Conservation (phyloP, 2,113 vertebrate species). For the Daubentonia madagascariensis region DNA sequence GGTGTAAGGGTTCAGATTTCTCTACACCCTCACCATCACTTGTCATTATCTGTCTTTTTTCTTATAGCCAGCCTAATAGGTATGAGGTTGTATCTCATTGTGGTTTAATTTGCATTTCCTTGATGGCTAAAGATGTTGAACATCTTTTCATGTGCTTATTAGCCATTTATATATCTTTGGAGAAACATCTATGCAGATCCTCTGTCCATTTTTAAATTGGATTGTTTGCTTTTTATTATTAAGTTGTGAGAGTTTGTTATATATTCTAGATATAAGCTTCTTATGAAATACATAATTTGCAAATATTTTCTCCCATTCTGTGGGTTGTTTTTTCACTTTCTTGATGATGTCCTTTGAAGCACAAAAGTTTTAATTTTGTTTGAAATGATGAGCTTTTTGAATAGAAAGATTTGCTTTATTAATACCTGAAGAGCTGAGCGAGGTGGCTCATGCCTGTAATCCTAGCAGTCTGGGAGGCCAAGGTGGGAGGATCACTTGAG, state of each 20-base stretch:
- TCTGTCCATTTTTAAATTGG: background rate
- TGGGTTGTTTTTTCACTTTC: background rate
- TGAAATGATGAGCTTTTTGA: background rate
- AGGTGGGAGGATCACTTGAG: too few species aligned
- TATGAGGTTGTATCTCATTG: background rate
- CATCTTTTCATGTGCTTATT: background rate
- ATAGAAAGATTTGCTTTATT: background rate
- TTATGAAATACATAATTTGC: background rate
- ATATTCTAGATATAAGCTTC: background rate
- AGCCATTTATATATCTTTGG: background rate
- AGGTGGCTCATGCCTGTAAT: too few species aligned
- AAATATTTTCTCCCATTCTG: background rate
- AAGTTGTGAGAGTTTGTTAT: background rate
- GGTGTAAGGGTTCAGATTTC: background rate
- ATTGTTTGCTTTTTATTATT: background rate
- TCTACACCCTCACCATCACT: background rate
- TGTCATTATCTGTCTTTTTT: background rate
- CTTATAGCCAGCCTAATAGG: background rate
- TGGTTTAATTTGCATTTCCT: background rate
- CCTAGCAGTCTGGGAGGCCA: too few species aligned
- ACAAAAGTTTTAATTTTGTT: background rate
- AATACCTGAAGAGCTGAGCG: background rate
- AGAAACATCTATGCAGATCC: background rate
- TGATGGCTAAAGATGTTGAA: background rate
- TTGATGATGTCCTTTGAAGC: background rate